A percentile compares a stretch with the other conserved stretches of the same genome.
Evolutionary conservation across 2,888 invertebrate species (phyloP).

Genomic region (Xanthorhoe spadicearia): DNA sequence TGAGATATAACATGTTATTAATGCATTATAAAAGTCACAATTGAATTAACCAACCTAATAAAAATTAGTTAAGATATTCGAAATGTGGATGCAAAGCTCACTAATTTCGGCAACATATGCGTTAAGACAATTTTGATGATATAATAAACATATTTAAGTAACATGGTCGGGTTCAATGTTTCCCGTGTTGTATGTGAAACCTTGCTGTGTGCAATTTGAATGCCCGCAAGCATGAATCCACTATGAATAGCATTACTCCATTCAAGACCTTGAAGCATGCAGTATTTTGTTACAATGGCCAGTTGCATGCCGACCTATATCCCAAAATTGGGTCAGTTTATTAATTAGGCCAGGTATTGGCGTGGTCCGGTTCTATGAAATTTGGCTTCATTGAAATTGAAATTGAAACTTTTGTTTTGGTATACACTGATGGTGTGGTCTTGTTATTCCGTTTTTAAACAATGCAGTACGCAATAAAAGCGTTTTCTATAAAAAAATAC

Average conservation of each 20-base stretch:
- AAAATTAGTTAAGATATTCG: no score
- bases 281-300: constrained; percentile 27
- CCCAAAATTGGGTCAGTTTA: constrained; percentile 46
- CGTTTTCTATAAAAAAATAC: no score
- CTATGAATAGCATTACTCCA: constrained; percentile 13
- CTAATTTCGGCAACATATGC: no score
- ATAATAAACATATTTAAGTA: no score
- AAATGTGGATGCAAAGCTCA: no score
- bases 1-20: no score
- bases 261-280: constrained; percentile 22
- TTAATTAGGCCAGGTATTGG: constrained; percentile 38
- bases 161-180: not conserved
- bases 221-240: constrained; percentile 8
- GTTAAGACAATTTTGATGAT: no score
- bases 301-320: constrained; percentile 33
- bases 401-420: not conserved
- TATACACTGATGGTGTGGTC: not conserved
- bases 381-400: not conserved
- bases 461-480: not conserved
- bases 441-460: not conserved
- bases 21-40: no score
- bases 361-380: constrained; percentile 25
- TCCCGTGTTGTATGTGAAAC: not conserved
- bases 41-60: no score
- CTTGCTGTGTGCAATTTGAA: constrained; percentile 8